Evolutionary conservation across 2,888 invertebrate genomes (phyloP), one percentile per base, ranked within the genome.

Genomic region (Congeria kusceri): DNA sequence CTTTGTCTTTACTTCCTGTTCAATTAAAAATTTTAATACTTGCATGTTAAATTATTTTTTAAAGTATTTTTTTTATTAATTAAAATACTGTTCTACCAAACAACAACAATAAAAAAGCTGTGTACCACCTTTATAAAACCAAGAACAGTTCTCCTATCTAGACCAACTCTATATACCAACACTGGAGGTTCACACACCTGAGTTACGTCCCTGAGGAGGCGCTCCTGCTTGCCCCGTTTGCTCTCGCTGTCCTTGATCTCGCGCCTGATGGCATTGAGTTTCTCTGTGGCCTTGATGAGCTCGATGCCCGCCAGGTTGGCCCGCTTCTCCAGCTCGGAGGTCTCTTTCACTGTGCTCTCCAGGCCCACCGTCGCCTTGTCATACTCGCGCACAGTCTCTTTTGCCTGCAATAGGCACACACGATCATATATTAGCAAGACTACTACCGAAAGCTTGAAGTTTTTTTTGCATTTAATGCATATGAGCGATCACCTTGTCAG

Each of bases 291-390:
- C 74, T 88, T 89, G 18, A 92, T 85, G 13, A 92, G 85, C 77
- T 90, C 87, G 7, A 89, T 78, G 1, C 91, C 92, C 3, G 91
- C 89, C 47, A 90, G 80, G 64, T 90, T 89, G 4, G 92, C 90
- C 49, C 92, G 78, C 56, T 87, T 86, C 71, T 92, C 91, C 62
- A 92, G 80, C 77, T 91, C 91, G 29, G 86, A 85, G 0, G 90
- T 88, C 62, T 92, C 92, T 61, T 87, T 86, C 3, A 87, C 76
- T 0, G 90, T 89, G 46, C 77, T 84, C 57, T 87, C 84, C 11
- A 90, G 76, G n/a, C 84, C 85, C 25, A 71, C 59, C 28, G 86
- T 75, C n/a, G 91, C 92, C 64, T 86, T 86, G 72, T 91, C 89
- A 74, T 89, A 91, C 15, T 88, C 85, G 25, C 83, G 74, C 29